These are phyloP conservation scores for Hyposoter didymator DNA, from an alignment of 2,888 invertebrate species.

Conservation along the genomic window DNA sequence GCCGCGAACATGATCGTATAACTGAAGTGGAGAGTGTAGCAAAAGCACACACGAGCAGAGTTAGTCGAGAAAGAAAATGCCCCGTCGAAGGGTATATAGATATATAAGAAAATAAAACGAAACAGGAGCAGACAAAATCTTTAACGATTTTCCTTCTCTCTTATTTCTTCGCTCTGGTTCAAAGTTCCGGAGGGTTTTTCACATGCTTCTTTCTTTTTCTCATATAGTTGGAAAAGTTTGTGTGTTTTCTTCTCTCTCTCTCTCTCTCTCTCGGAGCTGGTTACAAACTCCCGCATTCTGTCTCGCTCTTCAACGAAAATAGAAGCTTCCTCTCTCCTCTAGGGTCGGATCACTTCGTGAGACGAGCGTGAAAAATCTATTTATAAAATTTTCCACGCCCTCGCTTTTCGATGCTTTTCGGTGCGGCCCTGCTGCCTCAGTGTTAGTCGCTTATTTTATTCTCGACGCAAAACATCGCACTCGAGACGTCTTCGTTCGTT, in stretches of 20 bases:
- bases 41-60: constrained; percentile 39
- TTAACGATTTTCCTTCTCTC: constrained; percentile 50
- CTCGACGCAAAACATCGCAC: constrained; percentile 56
- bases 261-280: constrained; percentile 17
- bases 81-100: constrained; percentile 28
- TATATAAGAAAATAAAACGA: constrained; percentile 19
- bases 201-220: constrained; percentile 35
- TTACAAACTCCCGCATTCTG: constrained; percentile 32
- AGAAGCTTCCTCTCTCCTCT: constrained; percentile 72
- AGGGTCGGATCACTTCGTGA: constrained; percentile 79
- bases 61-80: constrained; percentile 40
- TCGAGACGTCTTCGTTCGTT: constrained; percentile 51
- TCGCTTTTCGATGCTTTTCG: constrained; percentile 66
- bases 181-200: constrained; percentile 18
- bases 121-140: constrained; percentile 42
- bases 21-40: constrained; percentile 54
- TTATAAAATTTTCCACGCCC: constrained; percentile 75
- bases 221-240: constrained; percentile 30
- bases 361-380: constrained; percentile 76
- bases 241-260: constrained; percentile 38
- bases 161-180: constrained; percentile 16
- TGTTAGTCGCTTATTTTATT: constrained; percentile 35
- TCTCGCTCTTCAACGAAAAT: constrained; percentile 72
- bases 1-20: constrained; percentile 59
- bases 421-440: constrained; percentile 77